These are phyloP conservation scores for Eupithecia inturbata DNA, from an alignment of 2,888 invertebrate species.

Conservation along the genomic window DNA sequence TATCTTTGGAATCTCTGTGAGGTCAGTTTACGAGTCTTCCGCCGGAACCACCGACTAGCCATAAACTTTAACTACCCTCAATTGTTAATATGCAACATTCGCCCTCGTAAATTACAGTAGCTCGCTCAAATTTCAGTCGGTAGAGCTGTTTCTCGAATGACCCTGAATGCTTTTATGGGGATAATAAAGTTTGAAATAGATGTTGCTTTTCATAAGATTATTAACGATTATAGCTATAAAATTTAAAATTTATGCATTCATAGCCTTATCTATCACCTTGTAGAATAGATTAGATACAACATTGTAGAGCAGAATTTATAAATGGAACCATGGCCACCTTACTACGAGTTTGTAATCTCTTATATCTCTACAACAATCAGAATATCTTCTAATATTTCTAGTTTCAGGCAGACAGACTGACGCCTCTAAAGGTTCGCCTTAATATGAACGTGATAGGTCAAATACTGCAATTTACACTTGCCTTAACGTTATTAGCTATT, in stretches of 20 bases:
- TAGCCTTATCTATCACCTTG: neutral
- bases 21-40: slow-evolving; percentile 76
- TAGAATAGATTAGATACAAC: neutral
- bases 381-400: neutral
- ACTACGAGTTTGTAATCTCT: neutral
- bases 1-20: slow-evolving; percentile 77
- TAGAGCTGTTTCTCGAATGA: slow-evolving; percentile 49
- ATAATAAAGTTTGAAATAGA: slow-evolving; percentile 61
- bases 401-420: neutral
- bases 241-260: slow-evolving; percentile 14
- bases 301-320: slow-evolving; percentile 1
- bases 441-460: slow-evolving; percentile 59
- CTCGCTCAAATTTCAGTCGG: slow-evolving; percentile 58
- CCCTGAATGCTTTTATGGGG: slow-evolving; percentile 64
- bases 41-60: slow-evolving; percentile 67
- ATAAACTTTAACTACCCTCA: slow-evolving; percentile 68
- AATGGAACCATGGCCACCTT: neutral
- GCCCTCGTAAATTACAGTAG: slow-evolving; percentile 68
- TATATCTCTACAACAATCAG: neutral
- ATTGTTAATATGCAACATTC: slow-evolving; percentile 62
- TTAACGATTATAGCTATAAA: slow-evolving; percentile 44
- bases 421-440: neutral
- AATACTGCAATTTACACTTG: slow-evolving; percentile 27
- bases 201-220: slow-evolving; percentile 45
- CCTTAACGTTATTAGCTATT: slow-evolving; percentile 38